These are phyloP conservation scores for Catocala fraxini DNA, from an alignment of 2,888 invertebrate species.

Conservation along the genomic window DNA sequence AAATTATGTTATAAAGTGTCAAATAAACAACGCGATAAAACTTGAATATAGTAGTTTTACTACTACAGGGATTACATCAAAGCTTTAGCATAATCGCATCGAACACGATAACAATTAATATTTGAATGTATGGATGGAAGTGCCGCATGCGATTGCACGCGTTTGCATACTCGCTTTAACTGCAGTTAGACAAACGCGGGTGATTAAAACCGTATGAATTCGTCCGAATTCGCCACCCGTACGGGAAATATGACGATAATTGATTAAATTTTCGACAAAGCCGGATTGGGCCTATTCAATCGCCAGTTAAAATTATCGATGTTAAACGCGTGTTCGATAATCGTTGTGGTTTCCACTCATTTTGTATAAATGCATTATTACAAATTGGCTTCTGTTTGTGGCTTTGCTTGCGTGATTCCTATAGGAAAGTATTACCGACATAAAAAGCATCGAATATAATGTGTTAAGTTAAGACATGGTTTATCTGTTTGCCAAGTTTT, in stretches of 20 bases:
- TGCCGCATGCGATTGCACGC: conserved; percentile 6
- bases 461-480: too few relatives aligned
- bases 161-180: not conserved
- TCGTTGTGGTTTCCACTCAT: too few relatives aligned
- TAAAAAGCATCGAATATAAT: too few relatives aligned
- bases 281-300: conserved; percentile 24
- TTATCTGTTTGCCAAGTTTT: too few relatives aligned
- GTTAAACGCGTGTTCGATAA: not conserved
- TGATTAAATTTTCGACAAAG: conserved; percentile 35
- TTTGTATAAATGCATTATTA: too few relatives aligned
- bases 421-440: too few relatives aligned
- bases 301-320: conserved; percentile 5
- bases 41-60: too few relatives aligned
- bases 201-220: conserved; percentile 41
- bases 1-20: too few relatives aligned
- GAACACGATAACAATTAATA: conserved; percentile 26
- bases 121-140: conserved; percentile 18
- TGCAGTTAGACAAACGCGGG: conserved; percentile 15
- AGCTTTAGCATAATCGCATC: conserved; percentile 26
- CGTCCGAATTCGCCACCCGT: conserved; percentile 15
- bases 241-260: conserved; percentile 30
- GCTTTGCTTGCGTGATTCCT: too few relatives aligned
- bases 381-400: too few relatives aligned
- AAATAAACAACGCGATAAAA: too few relatives aligned
- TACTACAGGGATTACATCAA: conserved; percentile 3